A percentile compares a stretch with the other conserved stretches of the same genome.
Evolutionary conservation across 1,140 invertebrate species (phyloP).

Genomic region (Piezodorus guildinii): DNA sequence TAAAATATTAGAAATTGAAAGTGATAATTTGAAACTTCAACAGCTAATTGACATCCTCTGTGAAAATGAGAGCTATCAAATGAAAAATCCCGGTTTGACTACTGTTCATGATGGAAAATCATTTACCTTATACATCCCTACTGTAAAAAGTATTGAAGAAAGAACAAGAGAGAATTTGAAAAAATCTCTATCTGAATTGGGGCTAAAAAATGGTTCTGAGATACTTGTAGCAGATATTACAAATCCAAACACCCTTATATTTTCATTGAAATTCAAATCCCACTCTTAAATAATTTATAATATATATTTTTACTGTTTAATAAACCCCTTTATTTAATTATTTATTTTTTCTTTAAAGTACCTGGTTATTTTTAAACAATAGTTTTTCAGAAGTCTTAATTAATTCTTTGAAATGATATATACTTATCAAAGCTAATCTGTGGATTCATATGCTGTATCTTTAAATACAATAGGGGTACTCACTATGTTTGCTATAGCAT

Average conservation of each 20-base stretch:
- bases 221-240: constrained; percentile 84
- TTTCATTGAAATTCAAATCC: neutral
- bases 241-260: constrained; percentile 56
- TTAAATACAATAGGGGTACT: no score
- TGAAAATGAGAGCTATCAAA: constrained; percentile 63
- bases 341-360: no score
- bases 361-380: no score
- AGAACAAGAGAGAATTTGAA: constrained; percentile 75
- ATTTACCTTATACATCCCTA: constrained; percentile 86
- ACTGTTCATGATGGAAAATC: constrained; percentile 68
- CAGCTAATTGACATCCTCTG: constrained; percentile 70
- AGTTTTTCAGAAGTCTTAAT: no score
- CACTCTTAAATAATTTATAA: no score
- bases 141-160: constrained; percentile 78
- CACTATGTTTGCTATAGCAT: no score
- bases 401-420: no score
- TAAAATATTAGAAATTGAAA: constrained; percentile 55
- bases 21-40: constrained; percentile 61
- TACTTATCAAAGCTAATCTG: no score
- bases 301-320: no score
- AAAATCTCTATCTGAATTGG: constrained; percentile 74
- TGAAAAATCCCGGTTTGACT: constrained; percentile 78
- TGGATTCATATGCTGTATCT: no score
- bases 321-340: no score
- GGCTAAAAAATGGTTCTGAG: constrained; percentile 65